Evolutionary conservation across 2,888 invertebrate species (phyloP).

Genomic region (Drosophila siamana): DNA sequence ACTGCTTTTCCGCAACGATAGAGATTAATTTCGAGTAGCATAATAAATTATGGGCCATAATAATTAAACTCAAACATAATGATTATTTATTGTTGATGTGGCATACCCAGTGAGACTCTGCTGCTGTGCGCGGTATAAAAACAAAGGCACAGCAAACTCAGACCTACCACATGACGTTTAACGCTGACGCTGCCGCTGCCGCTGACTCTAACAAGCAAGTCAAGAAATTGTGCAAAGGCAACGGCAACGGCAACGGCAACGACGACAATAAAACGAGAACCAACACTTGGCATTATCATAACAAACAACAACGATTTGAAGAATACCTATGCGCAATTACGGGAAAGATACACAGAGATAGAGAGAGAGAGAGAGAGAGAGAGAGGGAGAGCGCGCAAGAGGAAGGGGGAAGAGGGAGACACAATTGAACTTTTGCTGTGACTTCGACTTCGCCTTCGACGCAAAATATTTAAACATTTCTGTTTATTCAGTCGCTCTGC

Average conservation of each 20-base stretch:
- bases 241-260: slow-evolving; percentile 1
- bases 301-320: slow-evolving; percentile 23
- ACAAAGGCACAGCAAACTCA: slow-evolving; percentile 21
- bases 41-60: too few relatives aligned
- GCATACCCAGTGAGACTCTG: neutral
- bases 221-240: slow-evolving; percentile 45
- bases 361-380: too few relatives aligned
- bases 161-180: slow-evolving; percentile 64
- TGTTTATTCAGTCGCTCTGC: slow-evolving; percentile 23
- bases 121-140: slow-evolving; percentile 16
- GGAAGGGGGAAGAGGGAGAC: neutral
- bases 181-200: slow-evolving; percentile 18
- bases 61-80: too few relatives aligned
- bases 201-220: slow-evolving; percentile 10
- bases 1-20: too few relatives aligned
- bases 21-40: too few relatives aligned
- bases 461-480: slow-evolving; percentile 32
- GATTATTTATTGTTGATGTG: too few relatives aligned
- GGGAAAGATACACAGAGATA: neutral
- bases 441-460: neutral
- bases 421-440: too few relatives aligned
- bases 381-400: neutral
- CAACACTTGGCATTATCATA: slow-evolving; percentile 42
- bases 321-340: slow-evolving; percentile 22
- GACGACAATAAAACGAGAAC: slow-evolving; percentile 12